phyloP scores from a whole-genome alignment of 2,797 vertebrate species.

The Alosa sapidissima region DNA sequence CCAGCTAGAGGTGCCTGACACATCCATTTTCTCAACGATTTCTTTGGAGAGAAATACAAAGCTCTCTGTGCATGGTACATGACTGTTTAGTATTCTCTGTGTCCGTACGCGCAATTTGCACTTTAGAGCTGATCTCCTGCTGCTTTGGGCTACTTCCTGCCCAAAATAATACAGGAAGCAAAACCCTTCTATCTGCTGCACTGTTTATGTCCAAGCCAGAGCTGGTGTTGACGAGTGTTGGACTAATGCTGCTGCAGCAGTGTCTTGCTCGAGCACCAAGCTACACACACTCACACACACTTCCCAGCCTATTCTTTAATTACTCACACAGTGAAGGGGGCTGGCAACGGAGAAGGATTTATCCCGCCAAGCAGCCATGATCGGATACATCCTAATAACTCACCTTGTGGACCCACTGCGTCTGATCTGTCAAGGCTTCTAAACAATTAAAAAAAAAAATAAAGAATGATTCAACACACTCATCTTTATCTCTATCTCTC shows the following conservation, averaged over 20 bases:
- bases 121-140: slow-evolving; percentile 46
- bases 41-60: slow-evolving; percentile 21
- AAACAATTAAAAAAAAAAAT: not conserved
- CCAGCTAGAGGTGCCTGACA: slow-evolving; percentile 25
- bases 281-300: not conserved
- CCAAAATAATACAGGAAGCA: slow-evolving; percentile 35
- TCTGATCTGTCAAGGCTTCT: slow-evolving; percentile 51
- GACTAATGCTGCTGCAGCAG: slow-evolving; percentile 71
- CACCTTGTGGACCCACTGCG: slow-evolving; percentile 57
- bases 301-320: slow-evolving; percentile 27
- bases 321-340: slow-evolving; percentile 72
- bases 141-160: slow-evolving; percentile 13
- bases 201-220: slow-evolving; percentile 67
- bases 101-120: slow-evolving; percentile 33
- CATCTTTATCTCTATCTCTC: not conserved
- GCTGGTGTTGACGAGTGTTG: slow-evolving; percentile 58
- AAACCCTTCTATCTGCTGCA: slow-evolving; percentile 58
- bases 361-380: slow-evolving; percentile 60
- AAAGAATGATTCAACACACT: slow-evolving; percentile 18
- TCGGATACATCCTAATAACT: slow-evolving; percentile 71
- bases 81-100: slow-evolving; percentile 39
- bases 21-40: slow-evolving; percentile 35
- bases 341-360: slow-evolving; percentile 60
- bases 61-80: slow-evolving; percentile 28
- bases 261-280: slow-evolving; percentile 31